phyloP scores from a whole-genome alignment of 2,797 vertebrate genomes.

The Phataginus tricuspis region DNA sequence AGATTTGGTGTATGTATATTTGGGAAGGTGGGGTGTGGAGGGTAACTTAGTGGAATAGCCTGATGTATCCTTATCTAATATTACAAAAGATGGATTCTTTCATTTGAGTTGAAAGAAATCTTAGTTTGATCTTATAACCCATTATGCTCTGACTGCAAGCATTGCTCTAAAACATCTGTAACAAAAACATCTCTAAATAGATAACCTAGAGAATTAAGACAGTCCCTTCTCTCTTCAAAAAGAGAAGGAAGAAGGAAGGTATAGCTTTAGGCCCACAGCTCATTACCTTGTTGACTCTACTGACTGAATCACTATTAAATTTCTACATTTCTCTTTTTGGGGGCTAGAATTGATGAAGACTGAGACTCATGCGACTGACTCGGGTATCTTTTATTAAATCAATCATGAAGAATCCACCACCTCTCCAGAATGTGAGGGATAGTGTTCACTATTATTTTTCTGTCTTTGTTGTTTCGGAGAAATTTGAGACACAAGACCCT shows the following conservation, averaged over 20 bases:
- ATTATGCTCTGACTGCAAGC: neutral
- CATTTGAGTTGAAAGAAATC: neutral
- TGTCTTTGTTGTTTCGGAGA: slow-evolving; percentile 53
- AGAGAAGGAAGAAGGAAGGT: neutral
- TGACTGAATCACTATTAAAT: neutral
- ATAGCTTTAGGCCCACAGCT: accelerated
- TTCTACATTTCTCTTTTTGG: neutral
- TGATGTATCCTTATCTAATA: neutral
- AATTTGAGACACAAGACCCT: neutral
- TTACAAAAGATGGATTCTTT: neutral
- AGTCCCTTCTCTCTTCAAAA: neutral
- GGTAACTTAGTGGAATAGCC: neutral
- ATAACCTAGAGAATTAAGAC: neutral
- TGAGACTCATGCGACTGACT: neutral
- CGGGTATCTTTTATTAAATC: neutral
- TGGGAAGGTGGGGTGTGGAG: accelerated
- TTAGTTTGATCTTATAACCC: neutral
- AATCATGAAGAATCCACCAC: neutral
- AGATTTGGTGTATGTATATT: neutral
- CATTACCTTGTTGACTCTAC: neutral
- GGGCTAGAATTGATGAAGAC: neutral
- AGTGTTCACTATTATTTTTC: neutral
- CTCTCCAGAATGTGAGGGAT: neutral
- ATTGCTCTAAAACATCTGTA: neutral
- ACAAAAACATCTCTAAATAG: neutral